Evolutionary conservation across 2,797 vertebrate genomes (phyloP), one percentile per base, ranked within the genome.

Genomic region (Philypnodon macrostomus): DNA sequence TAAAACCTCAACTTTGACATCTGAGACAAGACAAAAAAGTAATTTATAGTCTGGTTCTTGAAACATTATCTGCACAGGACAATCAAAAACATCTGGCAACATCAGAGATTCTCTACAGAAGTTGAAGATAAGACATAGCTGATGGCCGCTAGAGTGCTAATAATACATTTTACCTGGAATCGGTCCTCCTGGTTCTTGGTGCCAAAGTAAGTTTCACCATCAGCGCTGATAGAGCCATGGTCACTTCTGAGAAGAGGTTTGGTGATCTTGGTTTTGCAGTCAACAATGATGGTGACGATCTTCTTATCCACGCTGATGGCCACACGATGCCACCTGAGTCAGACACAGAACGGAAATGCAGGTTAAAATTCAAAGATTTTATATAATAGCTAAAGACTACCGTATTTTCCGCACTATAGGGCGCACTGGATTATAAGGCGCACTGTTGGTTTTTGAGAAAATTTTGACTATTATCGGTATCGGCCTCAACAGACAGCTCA

Each of bases 221-320:
- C 83, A 76, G 93, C 92, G 83, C 90, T 87, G 56, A 99, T 87
- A 52, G 90, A 53, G 11, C 92, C 71, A 7, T 61, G 88, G 70
- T 95, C 90, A 54, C 93, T 95, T 85, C 97, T 91, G 36, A 74
- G 89, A 27, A 99, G 93, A 30, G 92, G 84, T 73, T 94, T 95
- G 63, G 87, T 91, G 51, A 91, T 82, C 85, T 93, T 96, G 84
- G 92, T 96, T 73, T 93, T 96, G 83, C 97, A 99, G 72, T 99
- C 95, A 29, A 96, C 90, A 53, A 96, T 93, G 88, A 99, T 91
- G 21, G 95, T 98, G 78, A 96, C 93, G 4, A 86, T 93, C 82
- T 95, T 93, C 87, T 95, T 94, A 87, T 98, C 94, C 70, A 99
- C 94, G 2, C 97, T 98, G 82, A 99, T 95, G 37, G 94, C 96